Conservation (phyloP, 2,113 vertebrate species). For the Cinclus cinclus region DNA sequence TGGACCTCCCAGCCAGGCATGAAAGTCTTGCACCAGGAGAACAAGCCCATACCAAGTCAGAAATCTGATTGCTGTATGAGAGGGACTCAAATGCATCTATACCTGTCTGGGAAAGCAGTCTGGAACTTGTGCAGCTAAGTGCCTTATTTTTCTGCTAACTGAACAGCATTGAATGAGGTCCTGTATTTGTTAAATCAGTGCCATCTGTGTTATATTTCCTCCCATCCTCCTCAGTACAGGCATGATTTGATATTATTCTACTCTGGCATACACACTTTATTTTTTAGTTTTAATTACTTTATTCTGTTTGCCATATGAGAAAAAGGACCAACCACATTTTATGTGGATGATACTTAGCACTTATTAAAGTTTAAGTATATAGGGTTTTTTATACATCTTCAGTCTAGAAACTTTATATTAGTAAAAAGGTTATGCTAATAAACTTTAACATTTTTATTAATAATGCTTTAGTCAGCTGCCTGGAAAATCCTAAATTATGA, state of each 20-base stretch:
- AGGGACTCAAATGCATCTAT: background rate
- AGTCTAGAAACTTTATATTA: background rate
- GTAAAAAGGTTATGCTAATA: background rate
- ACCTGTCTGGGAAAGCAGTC: background rate
- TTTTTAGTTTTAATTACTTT: background rate
- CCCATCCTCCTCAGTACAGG: background rate
- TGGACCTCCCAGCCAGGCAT: background rate
- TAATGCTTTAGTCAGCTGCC: background rate
- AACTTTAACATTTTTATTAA: background rate
- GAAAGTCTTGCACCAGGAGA: accelerated
- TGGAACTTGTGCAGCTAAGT: background rate
- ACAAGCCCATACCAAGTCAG: background rate
- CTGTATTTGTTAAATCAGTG: background rate
- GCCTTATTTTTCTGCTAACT: background rate
- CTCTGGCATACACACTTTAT: background rate
- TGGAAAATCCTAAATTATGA: background rate
- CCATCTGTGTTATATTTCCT: background rate
- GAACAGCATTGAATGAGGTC: background rate
- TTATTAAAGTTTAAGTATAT: background rate
- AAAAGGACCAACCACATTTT: background rate
- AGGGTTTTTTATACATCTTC: background rate
- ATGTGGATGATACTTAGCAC: background rate
- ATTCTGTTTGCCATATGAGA: background rate
- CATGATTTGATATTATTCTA: background rate
- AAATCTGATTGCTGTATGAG: background rate